These are phyloP conservation scores for Actias luna DNA, from an alignment of 2,888 invertebrate species.

Conservation along the genomic window DNA sequence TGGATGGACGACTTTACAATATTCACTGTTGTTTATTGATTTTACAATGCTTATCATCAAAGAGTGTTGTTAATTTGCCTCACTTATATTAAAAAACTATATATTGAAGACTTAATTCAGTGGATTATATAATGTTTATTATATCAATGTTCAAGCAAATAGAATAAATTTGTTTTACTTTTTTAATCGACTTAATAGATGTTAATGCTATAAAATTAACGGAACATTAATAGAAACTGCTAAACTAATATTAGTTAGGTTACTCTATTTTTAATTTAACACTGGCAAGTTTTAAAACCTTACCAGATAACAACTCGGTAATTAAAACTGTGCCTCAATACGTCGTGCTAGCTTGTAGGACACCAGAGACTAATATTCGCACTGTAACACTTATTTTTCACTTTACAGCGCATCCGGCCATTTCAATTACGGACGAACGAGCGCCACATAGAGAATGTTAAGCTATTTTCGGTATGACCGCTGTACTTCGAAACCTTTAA, in stretches of 20 bases:
- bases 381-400: slow-evolving; percentile 50
- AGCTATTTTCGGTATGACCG: slow-evolving; percentile 58
- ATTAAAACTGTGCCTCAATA: slow-evolving; percentile 17
- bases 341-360: slow-evolving; percentile 25
- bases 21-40: too few species aligned
- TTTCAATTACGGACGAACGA: slow-evolving; percentile 53
- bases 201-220: neutral
- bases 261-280: neutral
- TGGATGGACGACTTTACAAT: too few species aligned
- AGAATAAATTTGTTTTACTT: too few species aligned
- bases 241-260: neutral
- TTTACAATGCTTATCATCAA: too few species aligned
- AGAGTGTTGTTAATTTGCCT: too few species aligned
- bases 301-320: slow-evolving; percentile 12
- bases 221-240: neutral
- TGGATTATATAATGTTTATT: neutral
- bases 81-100: too few species aligned
- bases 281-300: neutral
- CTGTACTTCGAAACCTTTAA: slow-evolving; percentile 41
- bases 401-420: slow-evolving; percentile 38
- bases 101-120: neutral
- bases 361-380: slow-evolving; percentile 46
- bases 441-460: slow-evolving; percentile 52
- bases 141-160: too few species aligned
- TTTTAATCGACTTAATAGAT: too few species aligned